These are phyloP conservation scores for Edolisoma coerulescens DNA, from an alignment of 2,113 vertebrate genomes.

Conservation along the genomic window DNA sequence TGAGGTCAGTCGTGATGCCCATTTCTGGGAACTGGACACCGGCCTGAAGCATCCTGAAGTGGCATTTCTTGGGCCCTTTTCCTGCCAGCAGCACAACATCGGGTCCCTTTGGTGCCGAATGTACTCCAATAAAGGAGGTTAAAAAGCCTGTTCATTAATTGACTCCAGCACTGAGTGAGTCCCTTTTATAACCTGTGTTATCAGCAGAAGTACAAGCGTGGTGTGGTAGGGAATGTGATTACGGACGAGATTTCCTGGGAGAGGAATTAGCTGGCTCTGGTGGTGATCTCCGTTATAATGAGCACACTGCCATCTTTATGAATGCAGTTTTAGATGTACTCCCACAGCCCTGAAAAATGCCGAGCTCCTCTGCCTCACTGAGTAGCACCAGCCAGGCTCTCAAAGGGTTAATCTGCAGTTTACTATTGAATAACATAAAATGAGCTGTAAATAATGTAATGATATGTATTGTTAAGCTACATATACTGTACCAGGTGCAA, in stretches of 20 bases:
- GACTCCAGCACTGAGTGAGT: constrained; percentile 69
- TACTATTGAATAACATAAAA: constrained; percentile 83
- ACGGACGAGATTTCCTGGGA: constrained; percentile 81
- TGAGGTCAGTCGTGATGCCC: constrained; percentile 47
- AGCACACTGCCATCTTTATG: constrained; percentile 78
- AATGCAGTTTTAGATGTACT: constrained; percentile 66
- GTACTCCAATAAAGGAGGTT: constrained; percentile 77
- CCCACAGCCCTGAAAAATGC: constrained; percentile 41
- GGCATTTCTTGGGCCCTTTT: constrained; percentile 50
- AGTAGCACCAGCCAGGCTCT: constrained; percentile 39
- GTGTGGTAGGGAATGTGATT: constrained; percentile 78
- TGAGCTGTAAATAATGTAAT: constrained; percentile 89
- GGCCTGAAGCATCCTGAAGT: constrained; percentile 56
- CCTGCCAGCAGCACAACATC: constrained; percentile 58
- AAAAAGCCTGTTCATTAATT: constrained; percentile 79
- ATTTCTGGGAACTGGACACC: constrained; percentile 20
- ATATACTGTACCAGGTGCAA: constrained; percentile 90
- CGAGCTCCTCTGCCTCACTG: neutral
- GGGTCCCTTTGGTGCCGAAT: constrained; percentile 55
- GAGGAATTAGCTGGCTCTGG: constrained; percentile 80
- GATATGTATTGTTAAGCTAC: constrained; percentile 91
- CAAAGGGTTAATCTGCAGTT: constrained; percentile 77
- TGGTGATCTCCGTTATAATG: constrained; percentile 75
- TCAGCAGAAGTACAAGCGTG: constrained; percentile 80
- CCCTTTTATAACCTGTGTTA: constrained; percentile 82